These are phyloP conservation scores for Bufotes viridis DNA, from an alignment of 2,797 vertebrate species.

Conservation along the genomic window DNA sequence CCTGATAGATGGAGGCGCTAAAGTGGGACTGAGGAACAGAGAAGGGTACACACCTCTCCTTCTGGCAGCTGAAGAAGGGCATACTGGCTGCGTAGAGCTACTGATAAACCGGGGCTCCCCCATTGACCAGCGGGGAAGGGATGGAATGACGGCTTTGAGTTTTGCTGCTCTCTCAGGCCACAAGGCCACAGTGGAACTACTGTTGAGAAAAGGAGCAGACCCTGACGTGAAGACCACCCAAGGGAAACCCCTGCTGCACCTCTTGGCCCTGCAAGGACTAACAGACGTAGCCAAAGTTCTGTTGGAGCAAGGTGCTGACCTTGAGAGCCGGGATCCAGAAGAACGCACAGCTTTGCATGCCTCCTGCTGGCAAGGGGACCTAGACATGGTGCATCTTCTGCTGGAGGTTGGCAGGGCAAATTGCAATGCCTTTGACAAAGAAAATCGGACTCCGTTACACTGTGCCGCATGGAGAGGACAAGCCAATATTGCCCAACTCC, in stretches of 20 bases:
- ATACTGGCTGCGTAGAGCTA: conserved; percentile 73
- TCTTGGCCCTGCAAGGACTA: conserved; percentile 77
- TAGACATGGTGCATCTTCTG: conserved; percentile 73
- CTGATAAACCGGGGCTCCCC: conserved; percentile 78
- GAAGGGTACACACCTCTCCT: conserved; percentile 80
- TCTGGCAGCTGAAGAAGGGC: conserved; percentile 82
- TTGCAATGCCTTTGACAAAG: conserved; percentile 76
- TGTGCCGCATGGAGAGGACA: conserved; percentile 82
- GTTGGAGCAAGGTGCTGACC: conserved; percentile 77
- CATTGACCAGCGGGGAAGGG: conserved; percentile 77
- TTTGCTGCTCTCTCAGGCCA: conserved; percentile 76
- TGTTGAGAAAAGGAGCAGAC: conserved; percentile 79
- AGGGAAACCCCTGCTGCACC: conserved; percentile 81
- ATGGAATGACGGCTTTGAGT: conserved; percentile 79
- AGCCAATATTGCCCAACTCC: conserved; percentile 67
- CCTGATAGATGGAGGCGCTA: conserved; percentile 77
- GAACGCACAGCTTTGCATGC: conserved; percentile 81
- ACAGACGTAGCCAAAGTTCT: conserved; percentile 75
- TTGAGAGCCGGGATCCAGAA: conserved; percentile 79
- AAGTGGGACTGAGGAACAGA: conserved; percentile 77
- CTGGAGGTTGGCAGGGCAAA: conserved; percentile 75
- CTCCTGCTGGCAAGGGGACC: conserved; percentile 78
- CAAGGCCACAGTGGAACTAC: conserved; percentile 73
- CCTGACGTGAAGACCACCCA: conserved; percentile 79
- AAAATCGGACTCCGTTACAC: conserved; percentile 79